Evolutionary conservation across 2,797 vertebrate genomes (phyloP), one percentile per base, ranked within the genome.

Genomic region (Melanogrammus aeglefinus): DNA sequence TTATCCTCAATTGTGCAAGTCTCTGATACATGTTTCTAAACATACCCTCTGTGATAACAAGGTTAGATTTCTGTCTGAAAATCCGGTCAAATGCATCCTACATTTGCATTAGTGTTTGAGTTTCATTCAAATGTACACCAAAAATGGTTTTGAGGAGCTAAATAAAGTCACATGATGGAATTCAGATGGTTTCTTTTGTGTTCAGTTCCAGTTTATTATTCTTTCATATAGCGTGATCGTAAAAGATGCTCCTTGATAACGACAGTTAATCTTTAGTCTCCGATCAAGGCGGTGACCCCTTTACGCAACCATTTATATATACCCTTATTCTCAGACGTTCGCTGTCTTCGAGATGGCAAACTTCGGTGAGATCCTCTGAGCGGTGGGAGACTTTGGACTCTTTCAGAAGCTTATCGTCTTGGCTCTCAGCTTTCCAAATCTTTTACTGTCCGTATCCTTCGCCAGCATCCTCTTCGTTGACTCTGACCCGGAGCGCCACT

Each of bases 391-490:
- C 38, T 96, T 95, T 75, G 94, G 95, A 69, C 78, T 76, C 0
- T 96, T 96, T 76, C 96, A 97, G 86, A 87, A 92, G 74, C 35
- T 82, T 72, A 72, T 94, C 33, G 81, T 95, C 38, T 70, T 95
- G n/a, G 80, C 93, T 18, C 81, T 95, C 0, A 73, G 88, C 44
- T 16, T 94, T 24, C 93, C 94, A 0, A 91, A 85, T 82, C 0
- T 94, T 27, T 79, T 92, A 0, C 21, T 85, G 10, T 63, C 92
- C 18, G 94, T 95, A 83, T 90, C 91, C 66, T 89, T 95, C 75
- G 93, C 95, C 7, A 90, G 90, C 36, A 91, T 96, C 0, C 77
- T 95, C 24, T 97, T 96, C n/a, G 90, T 93, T 83, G 89, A 94
- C 9, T 0, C 9, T 0, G 27, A 92, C 0, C 93, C 94, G 3